These are phyloP conservation scores for Probosciger aterrimus DNA, from an alignment of 2,113 vertebrate species.

Conservation along the genomic window DNA sequence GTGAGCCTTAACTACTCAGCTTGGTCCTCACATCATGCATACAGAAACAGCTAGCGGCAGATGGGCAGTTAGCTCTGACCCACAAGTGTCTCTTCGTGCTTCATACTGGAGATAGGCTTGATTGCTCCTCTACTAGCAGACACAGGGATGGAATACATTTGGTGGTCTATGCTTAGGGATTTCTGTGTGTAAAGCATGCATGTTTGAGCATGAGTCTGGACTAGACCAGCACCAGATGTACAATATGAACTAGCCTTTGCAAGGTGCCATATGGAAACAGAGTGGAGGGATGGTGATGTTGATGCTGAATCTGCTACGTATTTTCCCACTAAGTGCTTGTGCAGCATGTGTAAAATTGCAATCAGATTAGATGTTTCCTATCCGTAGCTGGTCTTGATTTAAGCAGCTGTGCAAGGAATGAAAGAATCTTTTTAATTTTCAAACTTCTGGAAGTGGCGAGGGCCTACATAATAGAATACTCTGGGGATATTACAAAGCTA, in stretches of 20 bases:
- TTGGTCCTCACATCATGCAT: accelerated
- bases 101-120: accelerated
- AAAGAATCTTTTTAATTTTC: not conserved
- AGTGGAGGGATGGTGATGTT: not conserved
- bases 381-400: not conserved
- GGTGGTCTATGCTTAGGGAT: not conserved
- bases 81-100: not conserved
- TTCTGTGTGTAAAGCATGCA: accelerated
- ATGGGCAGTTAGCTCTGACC: not conserved
- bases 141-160: not conserved
- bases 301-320: accelerated
- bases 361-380: not conserved
- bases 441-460: not conserved
- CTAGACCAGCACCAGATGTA: not conserved
- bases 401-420: not conserved
- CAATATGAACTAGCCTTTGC: accelerated
- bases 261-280: not conserved
- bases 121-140: not conserved
- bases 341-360: not conserved
- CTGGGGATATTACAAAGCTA: not conserved
- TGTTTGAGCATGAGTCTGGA: not conserved
- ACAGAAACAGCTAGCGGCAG: not conserved
- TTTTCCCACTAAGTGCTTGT: not conserved
- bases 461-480: not conserved
- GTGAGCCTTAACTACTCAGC: not conserved